Evolutionary conservation across 2,888 invertebrate species (phyloP).

Genomic region (Archips crataeganus): DNA sequence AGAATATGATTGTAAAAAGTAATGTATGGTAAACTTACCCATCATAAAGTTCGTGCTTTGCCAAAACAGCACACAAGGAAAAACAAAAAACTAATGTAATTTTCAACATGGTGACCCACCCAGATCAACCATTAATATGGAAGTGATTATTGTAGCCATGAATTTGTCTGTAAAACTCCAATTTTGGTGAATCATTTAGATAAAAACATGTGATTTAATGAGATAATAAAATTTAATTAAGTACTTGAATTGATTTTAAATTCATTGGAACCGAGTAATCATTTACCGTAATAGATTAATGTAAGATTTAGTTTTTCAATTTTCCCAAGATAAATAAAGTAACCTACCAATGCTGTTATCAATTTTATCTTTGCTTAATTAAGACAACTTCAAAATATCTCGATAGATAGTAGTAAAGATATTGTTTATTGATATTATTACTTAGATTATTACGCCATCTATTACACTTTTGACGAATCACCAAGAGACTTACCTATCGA

Average conservation of each 20-base stretch:
- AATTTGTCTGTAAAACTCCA: background rate
- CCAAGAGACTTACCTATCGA: background rate
- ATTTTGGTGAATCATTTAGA: background rate
- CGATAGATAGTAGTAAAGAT: background rate
- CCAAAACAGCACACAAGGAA: conserved; percentile 24
- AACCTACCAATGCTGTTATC: background rate
- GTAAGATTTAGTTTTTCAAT: background rate
- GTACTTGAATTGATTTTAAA: background rate
- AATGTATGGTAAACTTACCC: conserved; percentile 2
- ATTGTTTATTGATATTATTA: too few relatives aligned
- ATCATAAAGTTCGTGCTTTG: conserved; percentile 32
- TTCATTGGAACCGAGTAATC: background rate
- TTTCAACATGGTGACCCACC: conserved; percentile 22
- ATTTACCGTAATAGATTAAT: background rate
- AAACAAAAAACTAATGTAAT: conserved; percentile 25
- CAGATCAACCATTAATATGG: background rate
- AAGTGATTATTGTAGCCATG: conserved; percentile 15
- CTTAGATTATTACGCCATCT: background rate
- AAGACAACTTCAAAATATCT: background rate
- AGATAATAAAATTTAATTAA: background rate
- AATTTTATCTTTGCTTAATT: background rate
- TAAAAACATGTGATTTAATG: conserved; percentile 2
- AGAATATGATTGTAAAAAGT: too few relatives aligned
- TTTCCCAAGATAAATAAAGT: background rate
- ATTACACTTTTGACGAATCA: background rate